A percentile compares a stretch with the other conserved stretches of the same genome.
Conservation (phyloP, 1,140 invertebrate species). For the Sipha flava region DNA sequence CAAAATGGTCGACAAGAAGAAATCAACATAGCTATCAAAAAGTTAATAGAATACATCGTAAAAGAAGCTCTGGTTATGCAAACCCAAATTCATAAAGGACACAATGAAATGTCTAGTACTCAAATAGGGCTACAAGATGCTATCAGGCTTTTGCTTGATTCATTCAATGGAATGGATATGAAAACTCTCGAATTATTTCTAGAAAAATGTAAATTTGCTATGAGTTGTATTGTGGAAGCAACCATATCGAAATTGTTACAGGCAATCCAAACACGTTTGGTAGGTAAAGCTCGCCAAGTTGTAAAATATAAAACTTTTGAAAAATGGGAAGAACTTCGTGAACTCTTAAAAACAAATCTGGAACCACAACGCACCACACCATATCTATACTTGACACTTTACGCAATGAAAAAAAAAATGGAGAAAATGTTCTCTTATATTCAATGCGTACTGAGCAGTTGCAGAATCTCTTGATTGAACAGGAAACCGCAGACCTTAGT, state of each 20-base stretch:
- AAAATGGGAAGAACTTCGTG: neutral
- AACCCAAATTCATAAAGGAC: too few species aligned
- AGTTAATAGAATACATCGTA: too few species aligned
- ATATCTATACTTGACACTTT: neutral
- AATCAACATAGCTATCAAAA: too few species aligned
- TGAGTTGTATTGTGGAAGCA: neutral
- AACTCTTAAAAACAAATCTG: neutral
- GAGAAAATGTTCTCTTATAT: neutral
- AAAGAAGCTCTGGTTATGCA: too few species aligned
- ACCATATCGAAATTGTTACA: neutral
- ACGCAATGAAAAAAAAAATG: neutral
- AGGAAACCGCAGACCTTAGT: neutral
- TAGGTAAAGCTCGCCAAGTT: neutral
- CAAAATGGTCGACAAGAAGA: too few species aligned
- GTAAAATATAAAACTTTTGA: neutral
- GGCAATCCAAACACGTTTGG: neutral
- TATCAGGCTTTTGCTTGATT: neutral
- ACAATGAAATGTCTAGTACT: too few species aligned
- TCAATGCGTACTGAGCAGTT: neutral
- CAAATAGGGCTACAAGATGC: neutral
- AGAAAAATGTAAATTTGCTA: neutral
- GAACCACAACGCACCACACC: neutral
- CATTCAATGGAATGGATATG: neutral
- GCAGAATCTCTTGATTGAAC: neutral
- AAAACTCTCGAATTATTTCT: neutral